Evolutionary conservation across 2,797 vertebrate genomes (phyloP).

Genomic region (Karalla daura): DNA sequence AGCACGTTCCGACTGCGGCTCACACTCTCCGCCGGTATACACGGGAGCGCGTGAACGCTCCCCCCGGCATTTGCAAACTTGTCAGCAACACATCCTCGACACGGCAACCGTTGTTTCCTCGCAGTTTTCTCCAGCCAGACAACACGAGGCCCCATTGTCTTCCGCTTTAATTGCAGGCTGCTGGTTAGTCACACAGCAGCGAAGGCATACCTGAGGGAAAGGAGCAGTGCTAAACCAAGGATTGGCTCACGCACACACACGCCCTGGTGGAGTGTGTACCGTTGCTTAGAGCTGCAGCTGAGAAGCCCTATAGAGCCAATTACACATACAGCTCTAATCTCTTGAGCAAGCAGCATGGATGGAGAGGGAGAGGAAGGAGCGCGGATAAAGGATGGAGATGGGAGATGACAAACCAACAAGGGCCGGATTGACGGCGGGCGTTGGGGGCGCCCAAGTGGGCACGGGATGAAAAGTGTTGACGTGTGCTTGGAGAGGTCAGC

Average conservation of each 20-base stretch:
- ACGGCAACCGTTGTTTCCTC: conserved; percentile 44
- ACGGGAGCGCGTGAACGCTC: conserved; percentile 34
- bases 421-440: not conserved
- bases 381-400: conserved; percentile 1
- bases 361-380: conserved; percentile 13
- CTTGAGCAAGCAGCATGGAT: conserved; percentile 44
- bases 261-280: conserved; percentile 19
- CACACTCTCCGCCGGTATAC: conserved; percentile 49
- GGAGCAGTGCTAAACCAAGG: conserved; percentile 17
- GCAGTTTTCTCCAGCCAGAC: conserved; percentile 44
- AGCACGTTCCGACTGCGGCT: conserved; percentile 44
- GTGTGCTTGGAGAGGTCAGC: not conserved
- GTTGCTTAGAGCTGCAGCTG: conserved; percentile 39
- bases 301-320: conserved; percentile 73
- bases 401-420: conserved; percentile 7
- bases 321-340: conserved; percentile 66
- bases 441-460: not conserved
- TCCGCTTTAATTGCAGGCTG: conserved; percentile 63
- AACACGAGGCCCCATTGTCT: conserved; percentile 68
- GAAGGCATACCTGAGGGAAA: conserved; percentile 65
- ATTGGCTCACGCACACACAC: conserved; percentile 25
- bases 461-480: not conserved
- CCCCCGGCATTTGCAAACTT: conserved; percentile 59
- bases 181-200: conserved; percentile 50
- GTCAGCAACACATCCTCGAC: conserved; percentile 56